Evolutionary conservation across 1,140 invertebrate genomes (phyloP), one percentile per base, ranked within the genome.

Genomic region (Lepidurus packardi): DNA sequence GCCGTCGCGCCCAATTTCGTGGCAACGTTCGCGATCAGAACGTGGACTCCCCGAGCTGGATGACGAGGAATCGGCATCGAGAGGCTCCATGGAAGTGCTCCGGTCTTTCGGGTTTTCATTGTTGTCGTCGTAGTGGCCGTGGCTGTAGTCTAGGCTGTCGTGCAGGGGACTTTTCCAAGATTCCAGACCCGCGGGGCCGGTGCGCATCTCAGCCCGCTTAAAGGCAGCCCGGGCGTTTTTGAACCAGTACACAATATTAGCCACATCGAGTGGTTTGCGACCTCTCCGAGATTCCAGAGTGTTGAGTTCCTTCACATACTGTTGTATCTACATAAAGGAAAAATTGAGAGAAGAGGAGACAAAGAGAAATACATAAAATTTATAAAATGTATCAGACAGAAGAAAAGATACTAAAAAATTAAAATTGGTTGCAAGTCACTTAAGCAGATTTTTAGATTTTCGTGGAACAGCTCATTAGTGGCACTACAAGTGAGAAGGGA

Each of bases 191-290:
- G 53, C 53, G 53, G 53, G 53, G 0, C 73, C 81, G 77, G 79
- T 73, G 44, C 83, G 80, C 78, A 82, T 80, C 78, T 86, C 86
- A 25, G 86, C 85, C 53, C 96, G 87, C 83, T 98, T 96, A 84
- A 96, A 93, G 1, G 97, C 96, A 10, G 97, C 97, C 77, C 97
- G 88, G 0, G 97, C 96, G 84, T 99, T 98, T 85, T 98, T 99
- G 84, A 99, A 98, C 97, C 97, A 98, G 85, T 98, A 98, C 25
- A 98, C 96, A 11, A 99, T 95, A 84, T 99, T 99, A 83, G 97
- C 97, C 1, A 98, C 91, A 85, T 99, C 96, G 34, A 98, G 87
- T 0, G 95, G 95, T 83, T 98, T 97, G 65, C 94, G 87, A 9
- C 96, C 96, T 79, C 94, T 89, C 16, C 97, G 88, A 45, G 95